These are phyloP conservation scores for Discoglossus pictus DNA, from an alignment of 2,797 vertebrate genomes.

Conservation along the genomic window DNA sequence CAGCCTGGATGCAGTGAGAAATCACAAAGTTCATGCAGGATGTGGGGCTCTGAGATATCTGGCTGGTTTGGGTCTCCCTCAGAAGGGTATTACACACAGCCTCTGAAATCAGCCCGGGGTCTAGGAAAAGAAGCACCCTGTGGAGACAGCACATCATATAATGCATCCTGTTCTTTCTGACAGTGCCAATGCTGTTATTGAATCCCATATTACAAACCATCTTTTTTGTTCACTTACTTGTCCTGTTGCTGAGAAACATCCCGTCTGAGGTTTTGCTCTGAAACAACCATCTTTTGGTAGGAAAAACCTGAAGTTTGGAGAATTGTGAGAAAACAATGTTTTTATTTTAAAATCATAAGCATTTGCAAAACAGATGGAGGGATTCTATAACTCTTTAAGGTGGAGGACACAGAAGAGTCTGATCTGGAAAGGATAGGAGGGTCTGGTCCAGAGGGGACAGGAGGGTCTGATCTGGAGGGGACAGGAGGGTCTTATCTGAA, in stretches of 20 bases:
- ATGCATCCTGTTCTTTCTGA: no score
- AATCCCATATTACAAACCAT: no score
- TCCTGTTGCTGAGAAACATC: slow-evolving; percentile 82
- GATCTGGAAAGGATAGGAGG: no score
- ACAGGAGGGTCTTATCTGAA: no score
- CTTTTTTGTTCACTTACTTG: slow-evolving; percentile 78
- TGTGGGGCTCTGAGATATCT: slow-evolving; percentile 61
- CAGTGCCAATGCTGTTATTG: no score
- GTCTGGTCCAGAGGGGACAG: no score
- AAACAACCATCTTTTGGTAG: slow-evolving; percentile 84
- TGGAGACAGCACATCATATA: not conserved
- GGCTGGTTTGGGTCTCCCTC: slow-evolving; percentile 72
- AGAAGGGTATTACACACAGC: slow-evolving; percentile 72
- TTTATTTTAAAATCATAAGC: no score
- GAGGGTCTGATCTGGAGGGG: no score
- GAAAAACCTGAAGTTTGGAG: slow-evolving; percentile 68
- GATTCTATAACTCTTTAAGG: no score
- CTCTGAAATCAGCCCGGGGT: slow-evolving; percentile 81
- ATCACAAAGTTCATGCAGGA: slow-evolving; percentile 70
- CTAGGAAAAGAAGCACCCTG: slow-evolving; percentile 90
- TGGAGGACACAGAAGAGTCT: no score
- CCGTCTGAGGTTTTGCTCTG: slow-evolving; percentile 83
- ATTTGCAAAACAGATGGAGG: not conserved
- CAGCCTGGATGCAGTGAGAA: slow-evolving; percentile 79
- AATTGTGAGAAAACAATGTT: slow-evolving; percentile 5